These are phyloP conservation scores for Procavia capensis DNA, from an alignment of 2,113 vertebrate genomes.

Conservation along the genomic window DNA sequence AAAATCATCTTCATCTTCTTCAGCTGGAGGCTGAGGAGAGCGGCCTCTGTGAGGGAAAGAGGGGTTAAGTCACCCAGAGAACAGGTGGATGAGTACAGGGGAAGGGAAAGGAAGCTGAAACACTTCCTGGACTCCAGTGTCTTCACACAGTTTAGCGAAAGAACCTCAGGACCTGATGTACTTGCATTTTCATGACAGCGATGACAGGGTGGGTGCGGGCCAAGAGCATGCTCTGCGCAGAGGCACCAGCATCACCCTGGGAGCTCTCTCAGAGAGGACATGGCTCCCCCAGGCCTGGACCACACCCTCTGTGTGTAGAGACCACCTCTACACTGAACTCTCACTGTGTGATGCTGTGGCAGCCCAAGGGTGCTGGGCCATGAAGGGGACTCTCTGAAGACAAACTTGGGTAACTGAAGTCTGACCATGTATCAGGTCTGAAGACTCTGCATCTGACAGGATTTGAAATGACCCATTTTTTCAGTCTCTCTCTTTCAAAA, in stretches of 20 bases:
- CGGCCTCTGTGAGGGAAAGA: constrained; percentile 87
- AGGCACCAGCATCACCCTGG: not conserved
- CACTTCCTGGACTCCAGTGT: constrained; percentile 16
- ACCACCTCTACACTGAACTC: not conserved
- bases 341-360: not conserved
- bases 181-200: not conserved
- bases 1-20: constrained; percentile 94
- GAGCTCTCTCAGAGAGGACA: not conserved
- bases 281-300: not conserved
- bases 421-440: not conserved
- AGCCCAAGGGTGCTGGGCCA: not conserved
- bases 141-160: constrained; percentile 12
- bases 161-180: not conserved
- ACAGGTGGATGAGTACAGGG: fast-evolving
- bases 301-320: not conserved
- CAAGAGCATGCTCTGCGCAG: not conserved
- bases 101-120: not conserved
- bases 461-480: constrained; percentile 54
- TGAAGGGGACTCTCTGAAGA: not conserved
- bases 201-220: not conserved
- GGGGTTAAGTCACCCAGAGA: not conserved
- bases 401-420: not conserved
- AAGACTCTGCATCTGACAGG: constrained; percentile 9
- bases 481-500: constrained; percentile 24
- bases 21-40: constrained; percentile 92